Evolutionary conservation across 2,797 vertebrate species (phyloP).

Genomic region (Heliangelus exortis): DNA sequence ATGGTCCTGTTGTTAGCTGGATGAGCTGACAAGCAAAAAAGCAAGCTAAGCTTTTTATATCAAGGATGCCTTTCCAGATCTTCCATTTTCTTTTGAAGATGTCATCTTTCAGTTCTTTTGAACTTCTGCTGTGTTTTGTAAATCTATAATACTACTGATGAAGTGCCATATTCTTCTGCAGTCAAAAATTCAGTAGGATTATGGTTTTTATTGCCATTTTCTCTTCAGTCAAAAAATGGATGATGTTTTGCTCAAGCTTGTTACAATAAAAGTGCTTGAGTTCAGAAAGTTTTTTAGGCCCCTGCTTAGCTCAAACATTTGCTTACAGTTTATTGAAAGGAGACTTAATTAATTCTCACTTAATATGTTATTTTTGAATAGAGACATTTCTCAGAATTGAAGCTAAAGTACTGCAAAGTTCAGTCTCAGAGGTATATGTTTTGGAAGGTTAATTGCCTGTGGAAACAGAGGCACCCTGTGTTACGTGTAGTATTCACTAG

Average conservation of each 20-base stretch:
- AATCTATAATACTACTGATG: not conserved
- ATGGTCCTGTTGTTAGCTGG: not conserved
- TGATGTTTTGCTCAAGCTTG: not conserved
- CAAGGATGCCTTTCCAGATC: not conserved
- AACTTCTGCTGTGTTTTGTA: not conserved
- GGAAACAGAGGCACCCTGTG: constrained; percentile 24
- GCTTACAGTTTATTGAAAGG: not conserved
- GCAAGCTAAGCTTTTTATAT: not conserved
- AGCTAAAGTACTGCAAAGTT: not conserved
- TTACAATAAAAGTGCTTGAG: not conserved
- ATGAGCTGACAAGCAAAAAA: not conserved
- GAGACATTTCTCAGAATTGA: not conserved
- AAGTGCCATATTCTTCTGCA: not conserved
- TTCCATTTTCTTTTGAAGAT: not conserved
- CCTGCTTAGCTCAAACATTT: not conserved
- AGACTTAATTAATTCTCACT: not conserved
- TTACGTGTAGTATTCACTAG: constrained; percentile 15
- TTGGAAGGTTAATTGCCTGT: constrained; percentile 59
- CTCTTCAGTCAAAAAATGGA: not conserved
- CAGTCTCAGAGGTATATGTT: constrained; percentile 35
- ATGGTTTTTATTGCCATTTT: not conserved
- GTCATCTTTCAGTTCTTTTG: not conserved
- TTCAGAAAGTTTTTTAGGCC: not conserved
- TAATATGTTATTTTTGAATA: not conserved
- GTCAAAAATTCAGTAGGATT: not conserved